Conservation (phyloP, 2,888 invertebrate species). For the Drosophila formosana region DNA sequence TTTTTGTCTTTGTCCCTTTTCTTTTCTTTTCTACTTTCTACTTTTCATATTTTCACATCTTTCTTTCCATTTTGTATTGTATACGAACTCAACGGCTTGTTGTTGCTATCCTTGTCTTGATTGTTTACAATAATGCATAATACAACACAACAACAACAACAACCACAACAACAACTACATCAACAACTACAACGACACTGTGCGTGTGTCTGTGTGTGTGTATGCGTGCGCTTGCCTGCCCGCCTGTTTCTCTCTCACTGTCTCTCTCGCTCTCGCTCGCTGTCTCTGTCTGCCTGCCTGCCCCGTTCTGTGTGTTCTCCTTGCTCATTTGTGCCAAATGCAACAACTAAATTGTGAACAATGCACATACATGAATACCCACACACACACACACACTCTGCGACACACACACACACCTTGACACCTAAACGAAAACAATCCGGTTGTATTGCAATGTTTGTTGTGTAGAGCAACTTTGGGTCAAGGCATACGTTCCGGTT, state of each 20-base stretch:
- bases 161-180: conserved; percentile 34
- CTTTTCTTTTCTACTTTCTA: conserved; percentile 69
- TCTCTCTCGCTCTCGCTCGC: conserved; percentile 37
- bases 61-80: conserved; percentile 57
- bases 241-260: conserved; percentile 48
- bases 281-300: conserved; percentile 63
- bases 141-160: conserved; percentile 51
- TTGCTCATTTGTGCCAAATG: conserved; percentile 26
- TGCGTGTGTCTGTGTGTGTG: conserved; percentile 35
- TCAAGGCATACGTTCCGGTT: conserved; percentile 85
- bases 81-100: conserved; percentile 68
- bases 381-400: conserved; percentile 27
- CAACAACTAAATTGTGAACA: conserved; percentile 44
- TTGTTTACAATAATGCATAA: conserved; percentile 61
- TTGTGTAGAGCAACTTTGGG: conserved; percentile 85
- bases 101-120: conserved; percentile 75
- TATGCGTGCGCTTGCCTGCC: conserved; percentile 57
- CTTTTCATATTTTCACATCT: conserved; percentile 58
- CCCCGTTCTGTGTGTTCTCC: conserved; percentile 56
- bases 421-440: conserved; percentile 55
- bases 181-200: conserved; percentile 25
- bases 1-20: conserved; percentile 74
- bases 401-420: conserved; percentile 26
- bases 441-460: conserved; percentile 78
- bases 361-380: conserved; percentile 48